phyloP scores from a whole-genome alignment of 2,797 vertebrate genomes.

The Prionace glauca region DNA sequence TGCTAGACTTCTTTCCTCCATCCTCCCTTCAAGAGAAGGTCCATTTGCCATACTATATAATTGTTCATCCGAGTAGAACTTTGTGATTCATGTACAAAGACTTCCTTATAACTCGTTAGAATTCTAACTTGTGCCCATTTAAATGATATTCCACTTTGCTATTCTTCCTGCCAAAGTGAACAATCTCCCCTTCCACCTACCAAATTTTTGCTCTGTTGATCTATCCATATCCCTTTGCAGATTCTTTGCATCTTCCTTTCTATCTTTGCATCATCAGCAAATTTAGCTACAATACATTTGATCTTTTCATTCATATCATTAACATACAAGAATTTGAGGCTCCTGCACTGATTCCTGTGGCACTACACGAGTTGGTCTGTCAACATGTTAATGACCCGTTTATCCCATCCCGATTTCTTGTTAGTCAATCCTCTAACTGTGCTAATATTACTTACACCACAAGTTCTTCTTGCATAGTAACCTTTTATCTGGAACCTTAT shows the following conservation, averaged over 20 bases:
- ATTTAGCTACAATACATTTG: neutral
- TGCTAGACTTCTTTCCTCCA: neutral
- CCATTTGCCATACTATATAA: neutral
- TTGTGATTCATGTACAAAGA: too few species aligned
- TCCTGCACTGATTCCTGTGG: neutral
- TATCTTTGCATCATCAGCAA: neutral
- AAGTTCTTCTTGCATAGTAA: too few species aligned
- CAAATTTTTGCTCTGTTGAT: neutral
- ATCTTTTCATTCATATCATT: neutral
- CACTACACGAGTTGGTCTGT: neutral
- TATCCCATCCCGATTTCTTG: neutral
- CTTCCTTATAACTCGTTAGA: too few species aligned
- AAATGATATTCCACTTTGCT: too few species aligned
- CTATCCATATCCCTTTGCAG: neutral
- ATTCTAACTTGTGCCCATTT: too few species aligned
- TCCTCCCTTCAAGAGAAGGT: neutral
- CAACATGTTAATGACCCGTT: neutral
- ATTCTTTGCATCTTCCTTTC: too few species aligned
- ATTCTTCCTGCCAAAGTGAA: too few species aligned
- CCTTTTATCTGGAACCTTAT: neutral
- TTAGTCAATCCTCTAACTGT: neutral
- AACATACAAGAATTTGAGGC: neutral
- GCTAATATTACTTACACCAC: neutral
- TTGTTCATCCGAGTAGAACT: too few species aligned
- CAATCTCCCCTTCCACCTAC: neutral